Evolutionary conservation across 2,888 invertebrate species (phyloP), one percentile per base, ranked within the genome.

Genomic region (Agriotes lineatus): DNA sequence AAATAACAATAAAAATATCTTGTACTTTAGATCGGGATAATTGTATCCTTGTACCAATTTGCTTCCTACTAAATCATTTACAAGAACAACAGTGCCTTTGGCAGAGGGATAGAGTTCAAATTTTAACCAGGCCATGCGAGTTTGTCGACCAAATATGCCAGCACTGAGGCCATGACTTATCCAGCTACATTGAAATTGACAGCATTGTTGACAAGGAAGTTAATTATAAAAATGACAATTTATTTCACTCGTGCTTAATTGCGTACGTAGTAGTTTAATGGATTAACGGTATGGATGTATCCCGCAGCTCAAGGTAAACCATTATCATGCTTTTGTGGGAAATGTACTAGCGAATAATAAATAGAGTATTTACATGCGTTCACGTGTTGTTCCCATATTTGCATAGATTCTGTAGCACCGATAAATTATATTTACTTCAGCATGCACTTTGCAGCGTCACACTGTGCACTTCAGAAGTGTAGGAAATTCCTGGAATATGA

Each of bases 121-220:
- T n/a, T n/a, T n/a, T n/a, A n/a, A n/a, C n/a, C n/a, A n/a, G n/a
- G n/a, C n/a, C n/a, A n/a, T n/a, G n/a, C n/a, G n/a, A n/a, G n/a
- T n/a, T n/a, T n/a, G n/a, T n/a, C 25, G 7, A 3, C 25, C 25
- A 25, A 25, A 25, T 25, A 25, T 25, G 25, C 16, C 16, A 9
- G 16, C 42, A 42, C 16, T 42, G 16, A 42, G 42, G 42, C 14
- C 42, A 14, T 14, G 16, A 2, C 12, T 42, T 42, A 14, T 16
- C 9, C 18, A 42, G 25, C 7, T 25, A 25, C 25, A 25, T 25
- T 25, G 25, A 7, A 30, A 30, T 44, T 20, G 22, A 42, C 25
- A 58, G 25, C 58, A 58, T 58, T 58, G 44, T 58, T 62, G 62
- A 62, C 54, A 42, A 62, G 62, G 62, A 62, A 62, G 62, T 62